Evolutionary conservation across 2,888 invertebrate genomes (phyloP), one percentile per base, ranked within the genome.

Genomic region (Agonopterix alstromeriana): DNA sequence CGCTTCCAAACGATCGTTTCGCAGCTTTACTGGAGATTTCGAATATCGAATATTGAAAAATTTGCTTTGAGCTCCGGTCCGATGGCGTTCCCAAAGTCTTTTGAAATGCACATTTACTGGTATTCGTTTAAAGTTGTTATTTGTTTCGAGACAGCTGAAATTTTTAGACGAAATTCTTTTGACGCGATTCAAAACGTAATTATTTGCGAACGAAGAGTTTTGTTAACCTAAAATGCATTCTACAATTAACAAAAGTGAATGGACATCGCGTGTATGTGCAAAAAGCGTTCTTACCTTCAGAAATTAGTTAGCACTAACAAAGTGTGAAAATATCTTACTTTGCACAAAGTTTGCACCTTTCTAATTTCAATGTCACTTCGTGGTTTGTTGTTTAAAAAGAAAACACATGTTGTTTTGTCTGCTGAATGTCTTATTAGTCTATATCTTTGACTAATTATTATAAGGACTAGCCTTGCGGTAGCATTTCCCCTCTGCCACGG

Each of bases 311-410:
- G 10, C 27, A 27, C 27, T 42, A 41, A 36, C 36, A 27, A 10
- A 47, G 51, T 47, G 51, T 47, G 45, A 53, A 47, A 48, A 36
- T 10, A 38, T 10, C 42, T 40, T 27, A 27, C 27, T 27, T 27
- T 27, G 27, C 27, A 27, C 27, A 5, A 27, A 48, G 46, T 51
- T 47, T 38, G 41, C 53, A 52, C 52, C 52, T 53, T 53, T 55
- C 52, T 48, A 50, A 35, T 41, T 50, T 48, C 48, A 53, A 50
- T 51, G 55, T 27, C 27, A 27, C 27, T 27, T 27, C 27, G 27
- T 27, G 27, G 27, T 27, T 27, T 27, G 27, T 27, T 27, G 27
- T 27, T 27, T 27, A 5, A 27, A 27, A 27, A 27, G 27, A 27
- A 27, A 27, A 3, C 7, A 27, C 1, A 5, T 7, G 5, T 27